Base-by-base conservation (phyloP, 30 jellyfish, hydroid and myxozoan species). In the Turritopsis rubra region DNA sequence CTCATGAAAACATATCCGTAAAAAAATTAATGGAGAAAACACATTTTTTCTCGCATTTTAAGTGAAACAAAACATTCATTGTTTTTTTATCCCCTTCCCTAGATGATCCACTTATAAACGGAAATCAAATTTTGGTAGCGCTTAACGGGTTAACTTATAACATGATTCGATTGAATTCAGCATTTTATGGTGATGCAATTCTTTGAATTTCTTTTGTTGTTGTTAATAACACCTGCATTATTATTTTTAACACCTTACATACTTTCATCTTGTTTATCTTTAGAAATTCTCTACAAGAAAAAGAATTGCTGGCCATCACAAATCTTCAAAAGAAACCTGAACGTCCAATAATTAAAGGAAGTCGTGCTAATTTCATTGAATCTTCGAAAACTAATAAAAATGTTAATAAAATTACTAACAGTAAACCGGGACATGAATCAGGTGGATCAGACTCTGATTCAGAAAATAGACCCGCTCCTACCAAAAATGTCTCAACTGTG, bases 321-420 rank as follows among this genome's bases (percentile, higher is more conserved):
- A 41, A 41, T 41, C 60, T 80, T 16, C 54, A 80, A 26, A 80
- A 80, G 52, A 31, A 68, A 29, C 95, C 97, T 4, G 75, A 60
- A 4, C 86, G 83, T 30, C 89, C 97, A 26, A 91, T 91, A 27
- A 28, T 89, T 79, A 89, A 89, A 75, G 97, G 97, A 18, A 88
- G 91, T 19, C 88, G 97, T 21, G 82, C 54, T 16, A 74, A 74
- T 24, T 74, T 9, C 24, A 74, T n/a, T 9, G 86, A 79, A 29
- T 66, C 79, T 53, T 75, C 60, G 52, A 87, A 87, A 18, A 79
- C 52, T 22, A 71, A 66, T 29, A 88, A 80, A 24, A 89, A 82
- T 24, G 84, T 76, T 18, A 83, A 81, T 28, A 66, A 79, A 9
- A 60, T 75, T n/a, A 84, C 53, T 5, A 74, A 71, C 28, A 74